Evolutionary conservation across 2,888 invertebrate species (phyloP).

Genomic region (Monochamus alternatus): DNA sequence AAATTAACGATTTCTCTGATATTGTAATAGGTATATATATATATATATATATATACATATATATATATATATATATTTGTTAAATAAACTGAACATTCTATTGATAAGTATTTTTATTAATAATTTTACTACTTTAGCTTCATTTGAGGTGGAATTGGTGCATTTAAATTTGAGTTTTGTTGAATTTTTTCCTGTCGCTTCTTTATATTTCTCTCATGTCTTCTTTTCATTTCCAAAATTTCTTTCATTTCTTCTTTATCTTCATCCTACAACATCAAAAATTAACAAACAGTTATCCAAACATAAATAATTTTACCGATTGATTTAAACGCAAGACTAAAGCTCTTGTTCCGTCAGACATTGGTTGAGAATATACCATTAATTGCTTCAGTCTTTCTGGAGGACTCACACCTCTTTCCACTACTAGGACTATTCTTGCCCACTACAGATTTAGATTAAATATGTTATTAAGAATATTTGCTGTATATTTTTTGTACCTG

Average conservation of each 20-base stretch:
- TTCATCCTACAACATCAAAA: slow-evolving; percentile 79
- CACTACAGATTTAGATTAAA: slow-evolving; percentile 75
- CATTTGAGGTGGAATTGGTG: not conserved
- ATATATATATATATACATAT: too few species aligned
- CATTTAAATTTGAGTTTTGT: slow-evolving; percentile 18
- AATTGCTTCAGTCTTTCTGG: slow-evolving; percentile 88
- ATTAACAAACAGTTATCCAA: not conserved
- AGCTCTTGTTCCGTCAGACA: slow-evolving; percentile 90
- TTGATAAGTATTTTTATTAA: too few species aligned
- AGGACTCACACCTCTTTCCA: slow-evolving; percentile 96
- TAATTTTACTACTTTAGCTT: not conserved
- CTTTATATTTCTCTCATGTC: slow-evolving; percentile 85
- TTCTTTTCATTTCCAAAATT: slow-evolving; percentile 90
- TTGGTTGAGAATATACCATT: slow-evolving; percentile 94
- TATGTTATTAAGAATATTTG: not conserved
- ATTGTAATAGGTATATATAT: too few species aligned
- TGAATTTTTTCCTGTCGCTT: slow-evolving; percentile 73
- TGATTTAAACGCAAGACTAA: slow-evolving; percentile 91
- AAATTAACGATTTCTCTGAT: too few species aligned
- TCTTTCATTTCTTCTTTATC: slow-evolving; percentile 96
- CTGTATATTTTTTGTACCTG: slow-evolving; percentile 73
- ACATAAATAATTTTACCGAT: slow-evolving; percentile 75
- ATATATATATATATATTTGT: too few species aligned
- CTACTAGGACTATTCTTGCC: slow-evolving; percentile 97
- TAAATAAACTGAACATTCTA: too few species aligned